These are phyloP conservation scores for Pluvianellus socialis DNA, from an alignment of 2,113 vertebrate species.

Conservation along the genomic window DNA sequence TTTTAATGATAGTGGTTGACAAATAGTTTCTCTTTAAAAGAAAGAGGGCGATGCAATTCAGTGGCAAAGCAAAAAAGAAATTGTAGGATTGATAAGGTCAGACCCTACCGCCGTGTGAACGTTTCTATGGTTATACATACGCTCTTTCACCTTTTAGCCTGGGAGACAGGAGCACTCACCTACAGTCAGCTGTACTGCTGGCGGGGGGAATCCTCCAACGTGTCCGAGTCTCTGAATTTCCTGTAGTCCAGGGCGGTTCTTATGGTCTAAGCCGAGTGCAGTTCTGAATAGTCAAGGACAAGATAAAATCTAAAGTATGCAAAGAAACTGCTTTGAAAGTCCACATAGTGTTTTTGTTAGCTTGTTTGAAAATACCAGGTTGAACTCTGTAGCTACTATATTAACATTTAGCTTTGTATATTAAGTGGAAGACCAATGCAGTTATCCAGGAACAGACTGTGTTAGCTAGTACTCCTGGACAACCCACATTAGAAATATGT, in stretches of 20 bases:
- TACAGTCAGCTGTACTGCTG: background rate
- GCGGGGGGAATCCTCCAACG: rapidly evolving
- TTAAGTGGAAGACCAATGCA: background rate
- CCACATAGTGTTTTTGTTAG: background rate
- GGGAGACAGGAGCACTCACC: background rate
- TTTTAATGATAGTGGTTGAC: background rate
- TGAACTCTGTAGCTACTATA: background rate
- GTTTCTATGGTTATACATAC: rapidly evolving
- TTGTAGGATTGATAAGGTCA: background rate
- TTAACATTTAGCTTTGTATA: background rate
- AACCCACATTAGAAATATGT: background rate
- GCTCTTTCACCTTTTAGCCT: background rate
- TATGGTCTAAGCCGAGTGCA: background rate
- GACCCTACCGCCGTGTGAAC: background rate
- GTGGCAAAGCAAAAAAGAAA: background rate
- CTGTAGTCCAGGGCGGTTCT: background rate
- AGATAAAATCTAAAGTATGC: background rate
- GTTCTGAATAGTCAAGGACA: background rate
- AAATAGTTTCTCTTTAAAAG: background rate
- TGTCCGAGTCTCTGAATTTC: background rate
- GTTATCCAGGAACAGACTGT: background rate
- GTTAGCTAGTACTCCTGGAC: background rate
- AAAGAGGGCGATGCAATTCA: rapidly evolving
- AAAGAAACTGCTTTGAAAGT: background rate
- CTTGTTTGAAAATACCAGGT: background rate